phyloP scores from a whole-genome alignment of 2,888 invertebrate species.

The Folsomia manolachei region DNA sequence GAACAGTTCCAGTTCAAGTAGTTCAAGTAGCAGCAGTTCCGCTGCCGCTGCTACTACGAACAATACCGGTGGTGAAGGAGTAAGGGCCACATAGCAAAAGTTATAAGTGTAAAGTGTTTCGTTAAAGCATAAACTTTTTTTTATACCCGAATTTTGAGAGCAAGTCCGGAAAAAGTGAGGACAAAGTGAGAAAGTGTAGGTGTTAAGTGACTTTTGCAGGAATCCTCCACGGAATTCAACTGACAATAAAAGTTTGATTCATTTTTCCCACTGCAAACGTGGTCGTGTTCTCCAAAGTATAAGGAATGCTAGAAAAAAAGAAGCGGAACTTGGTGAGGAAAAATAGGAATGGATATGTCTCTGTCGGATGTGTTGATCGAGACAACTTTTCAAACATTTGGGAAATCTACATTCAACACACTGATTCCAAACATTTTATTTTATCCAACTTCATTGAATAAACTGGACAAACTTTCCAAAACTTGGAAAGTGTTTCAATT shows the following conservation, averaged over 20 bases:
- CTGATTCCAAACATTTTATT: conserved; percentile 1
- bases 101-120: conserved; percentile 7
- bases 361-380: too few species aligned
- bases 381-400: background rate
- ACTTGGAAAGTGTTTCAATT: background rate
- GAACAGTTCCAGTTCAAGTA: conserved; percentile 29
- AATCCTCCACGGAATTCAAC: background rate
- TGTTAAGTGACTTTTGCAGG: conserved; percentile 6
- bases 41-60: conserved; percentile 21
- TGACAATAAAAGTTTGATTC: conserved; percentile 20
- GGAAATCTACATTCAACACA: conserved; percentile 4
- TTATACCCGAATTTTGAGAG: background rate
- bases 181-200: conserved; percentile 13
- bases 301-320: background rate
- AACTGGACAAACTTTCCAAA: background rate
- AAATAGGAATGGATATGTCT: too few species aligned
- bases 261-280: background rate
- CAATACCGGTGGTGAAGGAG: background rate
- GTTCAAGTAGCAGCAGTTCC: conserved; percentile 26
- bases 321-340: background rate
- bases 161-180: background rate
- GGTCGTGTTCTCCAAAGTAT: background rate
- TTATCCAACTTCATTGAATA: conserved; percentile 10
- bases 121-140: background rate
- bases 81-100: background rate